phyloP scores from a whole-genome alignment of 1,140 invertebrate species.

The Microplitis demolitor region DNA sequence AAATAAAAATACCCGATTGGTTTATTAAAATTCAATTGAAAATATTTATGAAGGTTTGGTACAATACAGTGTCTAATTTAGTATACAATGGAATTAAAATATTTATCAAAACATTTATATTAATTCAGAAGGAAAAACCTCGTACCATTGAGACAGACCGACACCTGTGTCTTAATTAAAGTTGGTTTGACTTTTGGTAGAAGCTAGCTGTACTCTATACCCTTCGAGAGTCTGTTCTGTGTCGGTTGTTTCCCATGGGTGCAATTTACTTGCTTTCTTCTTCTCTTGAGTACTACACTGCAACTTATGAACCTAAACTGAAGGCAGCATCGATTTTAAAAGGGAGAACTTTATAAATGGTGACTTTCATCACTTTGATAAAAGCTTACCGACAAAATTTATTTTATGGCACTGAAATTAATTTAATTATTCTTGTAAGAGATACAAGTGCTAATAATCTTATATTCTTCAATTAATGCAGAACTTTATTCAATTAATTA shows the following conservation, averaged over 20 bases:
- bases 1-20: too few species aligned
- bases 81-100: conserved; percentile 8
- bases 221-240: conserved; percentile 21
- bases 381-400: not conserved
- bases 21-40: not conserved
- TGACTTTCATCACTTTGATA: not conserved
- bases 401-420: not conserved
- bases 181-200: conserved; percentile 41
- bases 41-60: not conserved
- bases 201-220: conserved; percentile 28
- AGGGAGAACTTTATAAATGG: not conserved
- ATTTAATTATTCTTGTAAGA: not conserved
- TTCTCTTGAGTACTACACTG: not conserved
- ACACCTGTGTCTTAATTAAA: conserved; percentile 55
- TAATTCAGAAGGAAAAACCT: conserved; percentile 13
- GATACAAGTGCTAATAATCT: not conserved
- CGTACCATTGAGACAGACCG: not conserved
- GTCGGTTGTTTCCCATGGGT: conserved; percentile 45
- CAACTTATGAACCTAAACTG: not conserved
- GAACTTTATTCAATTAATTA: not conserved
- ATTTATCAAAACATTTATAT: conserved; percentile 20
- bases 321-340: not conserved
- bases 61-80: not conserved
- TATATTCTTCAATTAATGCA: not conserved
- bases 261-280: conserved; percentile 37